A percentile compares a stretch with the other conserved stretches of the same genome.
Evolutionary conservation across 2,113 vertebrate genomes (phyloP).

Genomic region (Azemiops feae): DNA sequence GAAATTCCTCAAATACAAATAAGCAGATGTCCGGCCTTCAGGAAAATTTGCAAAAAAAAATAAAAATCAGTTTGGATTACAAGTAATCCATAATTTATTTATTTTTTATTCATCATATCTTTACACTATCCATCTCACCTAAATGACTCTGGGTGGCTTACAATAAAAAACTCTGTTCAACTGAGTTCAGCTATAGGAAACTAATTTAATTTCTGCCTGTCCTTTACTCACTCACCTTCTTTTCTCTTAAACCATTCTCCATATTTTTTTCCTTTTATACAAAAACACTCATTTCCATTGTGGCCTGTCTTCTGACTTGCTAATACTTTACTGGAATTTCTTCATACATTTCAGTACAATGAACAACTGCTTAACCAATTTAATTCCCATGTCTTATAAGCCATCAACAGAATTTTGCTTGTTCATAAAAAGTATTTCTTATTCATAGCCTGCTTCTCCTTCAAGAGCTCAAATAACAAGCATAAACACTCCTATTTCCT

Average conservation of each 20-base stretch:
- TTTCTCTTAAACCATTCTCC: neutral
- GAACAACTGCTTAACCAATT: neutral
- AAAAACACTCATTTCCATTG: neutral
- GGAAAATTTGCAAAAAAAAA: neutral
- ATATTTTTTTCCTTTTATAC: neutral
- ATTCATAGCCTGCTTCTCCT: neutral
- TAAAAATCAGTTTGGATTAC: neutral
- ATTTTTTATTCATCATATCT: neutral
- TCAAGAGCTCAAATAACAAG: neutral
- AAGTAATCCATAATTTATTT: neutral
- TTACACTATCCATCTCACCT: neutral
- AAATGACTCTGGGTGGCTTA: neutral
- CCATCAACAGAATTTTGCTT: neutral
- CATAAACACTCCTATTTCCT: neutral
- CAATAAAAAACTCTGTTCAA: neutral
- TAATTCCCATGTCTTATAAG: neutral
- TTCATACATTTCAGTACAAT: neutral
- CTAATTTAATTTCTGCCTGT: neutral
- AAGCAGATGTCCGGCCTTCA: neutral
- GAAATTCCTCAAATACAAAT: neutral
- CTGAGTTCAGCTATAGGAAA: neutral
- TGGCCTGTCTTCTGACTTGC: neutral
- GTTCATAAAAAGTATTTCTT: neutral
- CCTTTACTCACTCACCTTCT: neutral
- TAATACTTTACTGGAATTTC: neutral